Base-by-base conservation (phyloP, 1,140 invertebrate species). In the Lerema accius region DNA sequence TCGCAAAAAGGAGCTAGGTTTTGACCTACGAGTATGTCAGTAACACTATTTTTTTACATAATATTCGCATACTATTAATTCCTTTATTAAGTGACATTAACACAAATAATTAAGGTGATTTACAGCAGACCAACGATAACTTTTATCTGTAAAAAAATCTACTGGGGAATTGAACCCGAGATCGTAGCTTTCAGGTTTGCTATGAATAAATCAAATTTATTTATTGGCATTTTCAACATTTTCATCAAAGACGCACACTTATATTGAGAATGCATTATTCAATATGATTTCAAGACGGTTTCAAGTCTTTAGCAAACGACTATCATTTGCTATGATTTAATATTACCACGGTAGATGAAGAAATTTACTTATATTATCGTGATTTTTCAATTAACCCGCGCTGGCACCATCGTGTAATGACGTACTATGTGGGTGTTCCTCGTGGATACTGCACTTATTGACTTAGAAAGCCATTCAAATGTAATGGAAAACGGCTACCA, bases 281-380 rank as follows among this genome's bases (percentile, higher is more conserved):
- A 5, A 11, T 10, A 19, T 19, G 42, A 46, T 26, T 35, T 58
- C 42, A 58, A 56, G 45, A 46, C 19, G 45, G 28, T 56, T 56
- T 45, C 40, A 43, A 43, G 39, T 59, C 43, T 59, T 51, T 49
- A 61, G 59, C 37, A 17, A 51, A 58, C 6, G 28, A 48, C 32
- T 48, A 48, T 78, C 70, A 78, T 77, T 79, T 77, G 71, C 67
- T 26, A 53, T 71, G 61, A 81, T 83, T 81, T 73, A 65, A 61
- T 48, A 53, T 53, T 45, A 65, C 23, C 68, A 75, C 72, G 73
- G 51, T 78, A 53, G 75, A 85, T 87, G 80, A 87, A 87, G 82
- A 85, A 85, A 87, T 87, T 83, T 73, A 69, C 72, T 76, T 69
- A 37, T 59, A 39, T 48, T 63, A 63, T 68, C 61, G 62, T 61